phyloP scores from a whole-genome alignment of 2,797 vertebrate genomes.

The Poeciliopsis paucimaculata region DNA sequence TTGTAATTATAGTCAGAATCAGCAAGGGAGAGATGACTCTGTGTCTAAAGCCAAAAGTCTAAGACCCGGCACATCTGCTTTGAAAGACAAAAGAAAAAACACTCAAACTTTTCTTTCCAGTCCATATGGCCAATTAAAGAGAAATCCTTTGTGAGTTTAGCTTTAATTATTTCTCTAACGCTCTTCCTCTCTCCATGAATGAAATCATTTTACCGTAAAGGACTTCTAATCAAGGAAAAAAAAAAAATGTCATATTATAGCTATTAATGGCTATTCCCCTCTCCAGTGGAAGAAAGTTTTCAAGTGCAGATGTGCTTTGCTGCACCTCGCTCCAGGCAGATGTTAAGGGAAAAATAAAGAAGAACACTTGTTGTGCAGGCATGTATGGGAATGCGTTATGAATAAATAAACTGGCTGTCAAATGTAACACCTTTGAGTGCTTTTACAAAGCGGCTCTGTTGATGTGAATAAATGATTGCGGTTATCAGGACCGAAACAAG shows the following conservation, averaged over 20 bases:
- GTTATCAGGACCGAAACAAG: constrained; percentile 55
- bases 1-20: constrained; percentile 72
- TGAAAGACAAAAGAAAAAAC: constrained; percentile 77
- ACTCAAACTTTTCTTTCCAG: constrained; percentile 78
- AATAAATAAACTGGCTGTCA: constrained; percentile 68
- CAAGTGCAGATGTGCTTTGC: constrained; percentile 49
- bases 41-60: constrained; percentile 74
- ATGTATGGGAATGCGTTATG: constrained; percentile 50
- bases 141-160: constrained; percentile 78
- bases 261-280: constrained; percentile 48
- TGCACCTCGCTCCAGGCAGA: constrained; percentile 54
- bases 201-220: constrained; percentile 78
- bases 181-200: constrained; percentile 67
- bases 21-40: constrained; percentile 61
- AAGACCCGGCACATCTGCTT: constrained; percentile 79
- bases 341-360: constrained; percentile 15
- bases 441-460: constrained; percentile 63
- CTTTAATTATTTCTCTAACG: constrained; percentile 75
- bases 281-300: constrained; percentile 43
- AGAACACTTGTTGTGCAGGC: constrained; percentile 56
- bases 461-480: constrained; percentile 72
- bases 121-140: constrained; percentile 85
- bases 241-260: constrained; percentile 51
- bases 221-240: constrained; percentile 67
- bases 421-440: constrained; percentile 54